phyloP scores from a whole-genome alignment of 2,888 invertebrate genomes.

The Carcina quercana region DNA sequence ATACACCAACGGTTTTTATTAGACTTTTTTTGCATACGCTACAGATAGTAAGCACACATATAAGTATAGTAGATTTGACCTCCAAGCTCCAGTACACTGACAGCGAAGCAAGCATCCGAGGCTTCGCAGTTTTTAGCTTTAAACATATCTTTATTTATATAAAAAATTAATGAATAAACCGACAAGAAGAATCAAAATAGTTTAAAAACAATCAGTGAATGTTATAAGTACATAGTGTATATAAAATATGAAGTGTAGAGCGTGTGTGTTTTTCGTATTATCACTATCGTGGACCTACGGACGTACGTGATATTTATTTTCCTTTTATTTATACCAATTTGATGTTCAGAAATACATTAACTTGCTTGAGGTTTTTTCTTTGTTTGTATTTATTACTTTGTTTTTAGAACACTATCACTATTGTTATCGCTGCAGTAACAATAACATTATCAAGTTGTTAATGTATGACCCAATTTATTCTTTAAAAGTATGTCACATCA shows the following conservation, averaged over 20 bases:
- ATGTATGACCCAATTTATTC: too few species aligned
- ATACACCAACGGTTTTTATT: not conserved
- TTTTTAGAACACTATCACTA: too few species aligned
- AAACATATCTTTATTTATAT: not conserved
- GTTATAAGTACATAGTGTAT: slow-evolving; percentile 19
- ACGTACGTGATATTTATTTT: slow-evolving; percentile 30
- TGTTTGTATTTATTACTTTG: too few species aligned
- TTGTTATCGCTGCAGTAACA: too few species aligned
- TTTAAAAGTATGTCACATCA: too few species aligned
- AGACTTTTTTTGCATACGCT: slow-evolving; percentile 32
- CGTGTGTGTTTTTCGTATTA: slow-evolving; percentile 31
- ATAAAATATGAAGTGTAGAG: slow-evolving; percentile 33
- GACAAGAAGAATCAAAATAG: not conserved
- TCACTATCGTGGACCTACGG: slow-evolving; percentile 33
- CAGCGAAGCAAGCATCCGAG: slow-evolving; percentile 26
- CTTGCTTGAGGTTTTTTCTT: too few species aligned
- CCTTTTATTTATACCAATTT: too few species aligned
- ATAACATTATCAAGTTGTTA: too few species aligned
- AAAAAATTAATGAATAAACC: not conserved
- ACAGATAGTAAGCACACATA: slow-evolving; percentile 37
- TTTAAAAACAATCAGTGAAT: slow-evolving; percentile 6
- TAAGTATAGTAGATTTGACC: slow-evolving; percentile 55
- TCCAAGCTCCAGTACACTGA: slow-evolving; percentile 52
- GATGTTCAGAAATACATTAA: too few species aligned
- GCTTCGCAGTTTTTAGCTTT: slow-evolving; percentile 14